Conservation (phyloP, 2,113 vertebrate species). For the Leptobrachium leishanense region DNA sequence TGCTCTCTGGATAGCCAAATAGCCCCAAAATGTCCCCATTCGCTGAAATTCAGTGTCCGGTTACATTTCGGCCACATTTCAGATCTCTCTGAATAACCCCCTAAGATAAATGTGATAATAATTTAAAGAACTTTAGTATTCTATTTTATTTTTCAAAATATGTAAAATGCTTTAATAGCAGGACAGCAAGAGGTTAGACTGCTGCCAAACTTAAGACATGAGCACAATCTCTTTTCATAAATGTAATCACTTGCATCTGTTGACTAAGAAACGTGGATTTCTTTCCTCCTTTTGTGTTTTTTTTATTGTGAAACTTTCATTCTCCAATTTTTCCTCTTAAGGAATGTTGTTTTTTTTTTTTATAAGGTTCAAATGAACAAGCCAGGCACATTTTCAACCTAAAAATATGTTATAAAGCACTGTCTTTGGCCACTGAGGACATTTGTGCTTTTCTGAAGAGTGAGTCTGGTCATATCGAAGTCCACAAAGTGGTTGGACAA, state of each 20-base stretch:
- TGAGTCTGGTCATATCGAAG: constrained; percentile 10
- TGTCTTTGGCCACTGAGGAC: constrained; percentile 28
- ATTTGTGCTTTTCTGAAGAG: constrained; percentile 37
- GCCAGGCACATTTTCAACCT: constrained; percentile 18
- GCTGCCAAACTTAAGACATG: constrained; percentile 20
- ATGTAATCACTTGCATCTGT: constrained; percentile 46
- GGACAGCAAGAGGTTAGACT: constrained; percentile 17
- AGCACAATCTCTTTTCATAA: constrained; percentile 33
- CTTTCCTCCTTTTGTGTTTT: constrained; percentile 38
- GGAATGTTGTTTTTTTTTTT: constrained; percentile 26
- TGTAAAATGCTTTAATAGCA: constrained; percentile 39
- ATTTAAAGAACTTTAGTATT: constrained; percentile 25
- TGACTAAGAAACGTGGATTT: constrained; percentile 31
- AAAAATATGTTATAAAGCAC: constrained; percentile 36
- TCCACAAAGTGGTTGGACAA: constrained; percentile 28
- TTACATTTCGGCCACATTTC: too few relatives aligned
- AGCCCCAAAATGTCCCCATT: too few relatives aligned
- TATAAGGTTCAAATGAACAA: constrained; percentile 15
- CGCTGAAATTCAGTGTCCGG: too few relatives aligned
- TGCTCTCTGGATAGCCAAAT: too few relatives aligned
- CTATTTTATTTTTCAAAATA: constrained; percentile 40
- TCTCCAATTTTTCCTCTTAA: constrained; percentile 10
- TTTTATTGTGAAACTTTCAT: constrained; percentile 18
- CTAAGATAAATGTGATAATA: constrained; percentile 33
- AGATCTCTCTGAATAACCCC: too few relatives aligned